Base-by-base conservation (phyloP, 2,888 invertebrate species). In the Arctia plantaginis region DNA sequence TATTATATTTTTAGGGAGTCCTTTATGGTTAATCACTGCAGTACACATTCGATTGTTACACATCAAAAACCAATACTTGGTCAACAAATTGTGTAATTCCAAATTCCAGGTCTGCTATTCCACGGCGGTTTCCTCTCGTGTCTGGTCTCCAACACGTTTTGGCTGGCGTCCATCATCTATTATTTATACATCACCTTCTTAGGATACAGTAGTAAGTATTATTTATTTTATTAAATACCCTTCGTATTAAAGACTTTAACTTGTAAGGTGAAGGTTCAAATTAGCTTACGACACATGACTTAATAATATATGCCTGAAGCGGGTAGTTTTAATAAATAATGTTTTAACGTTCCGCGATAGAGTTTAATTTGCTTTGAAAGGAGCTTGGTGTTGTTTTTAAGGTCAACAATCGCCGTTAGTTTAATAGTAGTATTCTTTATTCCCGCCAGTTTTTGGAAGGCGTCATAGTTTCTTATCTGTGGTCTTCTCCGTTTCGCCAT, bases 131-230 rank as follows among this genome's bases (percentile, higher is more conserved):
- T 98, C 89, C 92, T 99, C 39, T 97, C 99, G 0, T 96, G 97
- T 80, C 96, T 99, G 67, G 95, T 99, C 81, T 99, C 99, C 69
- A 99, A 99, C 93, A 97, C 98, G 0, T 97, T 99, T 87, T 99
- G 99, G 99, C 95, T 99, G 74, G 96, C 99, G 55, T 98, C 99
- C 10, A 95, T 98, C 78, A 96, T 97, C 76, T 99, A 99, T 94
- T 99, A 99, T 91, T 96, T 99, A 80, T 99, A 99, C 92, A 99
- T 99, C 87, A 99, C 99, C 55, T 99, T 99, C 94, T 96, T 99
- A 76, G 99, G 99, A 83, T 99, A 99, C 90, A 99, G 98, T 93
- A 98, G 98, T 98, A 90, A 97, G 98, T 97, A 72, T 64, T 18
- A 6, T 27, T 59, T 59, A 35, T 4, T 47, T 47, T 41, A 41